Base-by-base conservation (phyloP, 2,113 vertebrate genomes). In the Lontra canadensis region DNA sequence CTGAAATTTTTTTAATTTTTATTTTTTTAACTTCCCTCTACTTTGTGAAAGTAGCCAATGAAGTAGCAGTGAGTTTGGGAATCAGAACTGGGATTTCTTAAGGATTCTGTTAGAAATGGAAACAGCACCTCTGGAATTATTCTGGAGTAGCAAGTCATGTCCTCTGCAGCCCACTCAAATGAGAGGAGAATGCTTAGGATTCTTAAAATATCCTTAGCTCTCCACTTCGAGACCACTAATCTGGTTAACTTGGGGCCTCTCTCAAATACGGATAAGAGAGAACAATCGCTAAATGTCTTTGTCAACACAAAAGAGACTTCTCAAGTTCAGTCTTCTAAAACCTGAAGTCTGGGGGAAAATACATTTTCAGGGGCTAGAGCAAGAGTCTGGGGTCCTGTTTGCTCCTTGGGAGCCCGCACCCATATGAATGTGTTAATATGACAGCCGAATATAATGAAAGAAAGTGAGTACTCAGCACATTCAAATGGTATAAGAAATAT, bases 311-410 rank as follows among this genome's bases (percentile, higher is more conserved):
- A 90, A 88, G 21, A 90, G 89, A 76, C 71, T 61, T 81, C 61
- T 92, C 29, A 69, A 67, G 69, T 44, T 78, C 9, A 67, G 63
- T 96, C 81, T 88, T 94, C 44, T 89, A 90, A 95, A 80, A 36
- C 7, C 25, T 78, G 47, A 81, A 44, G 17, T 67, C 36, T 14
- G 26, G 5, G 44, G 57, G 31, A 94, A 91, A 42, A 29, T 13
- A 14, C 10, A 49, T 84, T 97, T 94, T 71, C 6, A 80, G 34
- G 49, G 20, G 8, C 29, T 82, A 29, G 71, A 52, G 25, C 44
- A 90, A 79, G 52, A 92, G 39, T 29, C 55, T 69, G n/a, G 90
- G 44, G 13, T 82, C n/a, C 73, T 29, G 39, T 44, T 80, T 95
- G 74, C 44, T 36, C 20, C 17, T 1, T 3, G 31, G 59, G 34